phyloP scores from a whole-genome alignment of 2,797 vertebrate species.

The Arctocebus calabarensis region DNA sequence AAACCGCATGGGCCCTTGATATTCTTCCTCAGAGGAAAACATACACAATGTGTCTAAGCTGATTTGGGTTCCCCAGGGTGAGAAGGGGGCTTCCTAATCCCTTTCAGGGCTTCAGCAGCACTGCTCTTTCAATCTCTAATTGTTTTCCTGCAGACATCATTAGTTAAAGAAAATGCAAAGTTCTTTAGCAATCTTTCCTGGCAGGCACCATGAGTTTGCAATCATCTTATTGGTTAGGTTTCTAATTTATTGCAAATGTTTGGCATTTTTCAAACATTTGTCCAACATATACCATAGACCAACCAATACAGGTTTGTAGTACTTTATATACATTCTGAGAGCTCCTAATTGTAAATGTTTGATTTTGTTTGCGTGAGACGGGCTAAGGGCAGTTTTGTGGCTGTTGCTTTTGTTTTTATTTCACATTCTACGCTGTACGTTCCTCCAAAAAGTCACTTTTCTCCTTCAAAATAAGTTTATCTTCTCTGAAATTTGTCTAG shows the following conservation, averaged over 20 bases:
- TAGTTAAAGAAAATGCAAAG: conserved; percentile 80
- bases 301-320: conserved; percentile 75
- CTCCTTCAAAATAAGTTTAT: conserved; percentile 24
- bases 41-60: conserved; percentile 59
- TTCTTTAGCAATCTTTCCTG: conserved; percentile 83
- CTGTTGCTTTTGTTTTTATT: conserved; percentile 48
- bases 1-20: conserved; percentile 76
- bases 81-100: conserved; percentile 65
- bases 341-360: conserved; percentile 64
- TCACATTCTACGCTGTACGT: neutral
- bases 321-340: conserved; percentile 55
- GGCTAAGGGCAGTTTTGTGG: conserved; percentile 34
- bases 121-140: conserved; percentile 74
- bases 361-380: conserved; percentile 16
- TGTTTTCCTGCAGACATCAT: conserved; percentile 79
- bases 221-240: conserved; percentile 83
- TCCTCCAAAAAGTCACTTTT: conserved; percentile 25
- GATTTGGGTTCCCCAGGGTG: conserved; percentile 69
- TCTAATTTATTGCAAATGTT: conserved; percentile 84
- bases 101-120: conserved; percentile 43
- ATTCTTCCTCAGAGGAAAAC: conserved; percentile 72
- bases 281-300: conserved; percentile 77
- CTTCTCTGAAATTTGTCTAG: conserved; percentile 14
- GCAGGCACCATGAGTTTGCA: conserved; percentile 75
- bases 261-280: conserved; percentile 84